Percentiles rank a stretch among this genome's conserved stretches.
Evolutionary conservation across 2,113 vertebrate species (phyloP).

Genomic region (Tachysurus fulvidraco): DNA sequence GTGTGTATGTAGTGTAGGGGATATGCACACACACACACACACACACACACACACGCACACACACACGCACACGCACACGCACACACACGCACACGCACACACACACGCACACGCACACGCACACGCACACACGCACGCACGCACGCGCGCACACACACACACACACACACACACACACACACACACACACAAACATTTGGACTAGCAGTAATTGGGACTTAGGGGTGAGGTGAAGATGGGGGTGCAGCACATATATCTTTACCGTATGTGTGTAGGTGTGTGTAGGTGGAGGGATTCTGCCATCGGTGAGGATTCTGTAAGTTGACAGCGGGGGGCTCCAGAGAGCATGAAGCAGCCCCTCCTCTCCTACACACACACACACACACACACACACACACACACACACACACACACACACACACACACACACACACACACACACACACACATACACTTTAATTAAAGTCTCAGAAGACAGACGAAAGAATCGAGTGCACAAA

Average conservation of each 20-base stretch:
- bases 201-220: constrained; percentile 7
- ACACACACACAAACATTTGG: neutral
- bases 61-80: neutral
- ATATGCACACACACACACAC: neutral
- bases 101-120: neutral
- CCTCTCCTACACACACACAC: constrained; percentile 35
- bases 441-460: constrained; percentile 54
- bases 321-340: constrained; percentile 37
- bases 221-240: neutral
- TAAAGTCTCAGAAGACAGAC: constrained; percentile 57
- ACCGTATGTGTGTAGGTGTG: neutral
- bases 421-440: constrained; percentile 51
- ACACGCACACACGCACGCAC: neutral
- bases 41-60: neutral
- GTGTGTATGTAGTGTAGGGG: neutral
- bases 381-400: constrained; percentile 7
- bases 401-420: constrained; percentile 52
- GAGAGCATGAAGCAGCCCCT: neutral
- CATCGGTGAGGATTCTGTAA: constrained; percentile 46
- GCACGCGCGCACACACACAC: neutral
- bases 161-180: neutral
- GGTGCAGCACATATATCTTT: neutral
- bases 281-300: constrained; percentile 6
- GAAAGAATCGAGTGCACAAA: constrained; percentile 45
- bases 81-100: neutral